phyloP scores from a whole-genome alignment of 2,888 invertebrate species.

The Drosophila nr. perissopoda region DNA sequence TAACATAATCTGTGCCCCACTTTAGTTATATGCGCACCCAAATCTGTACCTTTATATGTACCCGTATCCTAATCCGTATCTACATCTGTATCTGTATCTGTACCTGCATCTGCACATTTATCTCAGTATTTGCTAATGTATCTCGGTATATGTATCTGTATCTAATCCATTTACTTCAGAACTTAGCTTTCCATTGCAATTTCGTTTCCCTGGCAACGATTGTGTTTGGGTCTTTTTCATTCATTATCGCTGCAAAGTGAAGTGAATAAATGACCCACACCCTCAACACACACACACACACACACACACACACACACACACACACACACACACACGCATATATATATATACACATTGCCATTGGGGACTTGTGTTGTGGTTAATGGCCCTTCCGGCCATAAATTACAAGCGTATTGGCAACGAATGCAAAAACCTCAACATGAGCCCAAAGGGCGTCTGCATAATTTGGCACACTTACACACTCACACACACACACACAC shows the following conservation, averaged over 20 bases:
- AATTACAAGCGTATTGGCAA: slow-evolving; percentile 55
- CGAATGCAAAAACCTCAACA: slow-evolving; percentile 24
- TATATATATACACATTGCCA: background rate
- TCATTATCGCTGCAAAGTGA: slow-evolving; percentile 62
- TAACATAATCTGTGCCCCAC: background rate
- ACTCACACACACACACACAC: background rate
- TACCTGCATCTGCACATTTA: too few species aligned
- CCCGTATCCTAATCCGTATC: background rate
- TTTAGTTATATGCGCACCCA: background rate
- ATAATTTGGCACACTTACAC: slow-evolving; percentile 49
- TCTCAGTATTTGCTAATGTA: too few species aligned
- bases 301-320: slow-evolving; percentile 3
- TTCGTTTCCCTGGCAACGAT: slow-evolving; percentile 34
- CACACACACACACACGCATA: too few species aligned
- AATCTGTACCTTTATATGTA: background rate
- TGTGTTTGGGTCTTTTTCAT: slow-evolving; percentile 45
- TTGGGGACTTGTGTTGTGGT: slow-evolving; percentile 4
- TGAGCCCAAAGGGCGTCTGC: slow-evolving; percentile 62
- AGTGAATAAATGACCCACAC: slow-evolving; percentile 53
- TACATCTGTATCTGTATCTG: too few species aligned
- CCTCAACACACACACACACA: slow-evolving; percentile 13
- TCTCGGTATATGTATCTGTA: background rate
- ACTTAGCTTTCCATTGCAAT: slow-evolving; percentile 37
- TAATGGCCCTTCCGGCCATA: slow-evolving; percentile 55
- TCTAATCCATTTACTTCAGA: background rate